phyloP scores from a whole-genome alignment of 2,113 vertebrate genomes.

The Seriola dumerili region DNA sequence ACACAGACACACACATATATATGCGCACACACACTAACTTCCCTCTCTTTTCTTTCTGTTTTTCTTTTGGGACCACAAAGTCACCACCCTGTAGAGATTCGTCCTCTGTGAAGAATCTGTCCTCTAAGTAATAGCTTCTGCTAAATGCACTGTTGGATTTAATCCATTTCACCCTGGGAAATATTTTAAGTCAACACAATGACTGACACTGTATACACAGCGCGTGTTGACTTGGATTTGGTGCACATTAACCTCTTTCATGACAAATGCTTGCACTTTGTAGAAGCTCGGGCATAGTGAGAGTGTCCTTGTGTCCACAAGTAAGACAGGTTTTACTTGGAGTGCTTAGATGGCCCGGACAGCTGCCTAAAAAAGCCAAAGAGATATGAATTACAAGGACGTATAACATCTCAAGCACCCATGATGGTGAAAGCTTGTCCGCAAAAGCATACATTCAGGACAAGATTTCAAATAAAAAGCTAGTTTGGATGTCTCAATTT shows the following conservation, averaged over 20 bases:
- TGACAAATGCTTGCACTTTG: slow-evolving; percentile 49
- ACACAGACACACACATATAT: slow-evolving; percentile 6
- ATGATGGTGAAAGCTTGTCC: slow-evolving; percentile 24
- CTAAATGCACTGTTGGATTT: slow-evolving; percentile 63
- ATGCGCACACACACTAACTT: not conserved
- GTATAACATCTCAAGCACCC: slow-evolving; percentile 13
- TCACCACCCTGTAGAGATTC: slow-evolving; percentile 63
- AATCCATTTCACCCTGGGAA: slow-evolving; percentile 79
- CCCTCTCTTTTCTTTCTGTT: slow-evolving; percentile 18
- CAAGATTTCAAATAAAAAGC: slow-evolving; percentile 31
- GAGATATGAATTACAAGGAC: slow-evolving; percentile 19
- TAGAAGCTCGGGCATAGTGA: slow-evolving; percentile 13
- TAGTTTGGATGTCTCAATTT: slow-evolving; percentile 46
- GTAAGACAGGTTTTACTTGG: slow-evolving; percentile 42
- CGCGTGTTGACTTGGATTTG: slow-evolving; percentile 68
- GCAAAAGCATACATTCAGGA: slow-evolving; percentile 8
- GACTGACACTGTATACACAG: slow-evolving; percentile 76
- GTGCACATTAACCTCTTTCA: slow-evolving; percentile 58
- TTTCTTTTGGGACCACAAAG: slow-evolving; percentile 62
- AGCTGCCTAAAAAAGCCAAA: slow-evolving; percentile 32
- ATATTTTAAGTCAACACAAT: slow-evolving; percentile 73
- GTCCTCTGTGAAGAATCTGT: slow-evolving; percentile 60
- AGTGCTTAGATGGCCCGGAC: not conserved
- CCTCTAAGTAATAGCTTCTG: slow-evolving; percentile 69
- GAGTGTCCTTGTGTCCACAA: slow-evolving; percentile 43